Conservation (phyloP, 2,113 vertebrate species). For the Psophia crepitans region DNA sequence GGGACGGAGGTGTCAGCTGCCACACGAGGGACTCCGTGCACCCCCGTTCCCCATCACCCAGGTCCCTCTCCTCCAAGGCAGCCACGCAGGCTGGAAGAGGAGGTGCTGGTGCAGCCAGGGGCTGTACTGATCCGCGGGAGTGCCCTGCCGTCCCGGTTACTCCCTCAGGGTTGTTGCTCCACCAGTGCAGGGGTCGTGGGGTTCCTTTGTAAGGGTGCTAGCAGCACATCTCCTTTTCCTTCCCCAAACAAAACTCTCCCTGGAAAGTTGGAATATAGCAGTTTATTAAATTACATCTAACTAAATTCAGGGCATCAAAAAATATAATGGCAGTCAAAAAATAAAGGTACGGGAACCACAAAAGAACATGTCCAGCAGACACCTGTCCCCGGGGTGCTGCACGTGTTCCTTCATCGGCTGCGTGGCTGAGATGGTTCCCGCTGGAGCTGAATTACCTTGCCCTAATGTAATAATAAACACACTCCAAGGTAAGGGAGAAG, state of each 20-base stretch:
- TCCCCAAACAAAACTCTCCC: not conserved
- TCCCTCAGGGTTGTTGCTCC: not conserved
- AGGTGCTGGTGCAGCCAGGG: not conserved
- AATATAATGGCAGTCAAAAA: not conserved
- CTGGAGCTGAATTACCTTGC: not conserved
- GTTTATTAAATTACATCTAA: not conserved
- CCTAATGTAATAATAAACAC: not conserved
- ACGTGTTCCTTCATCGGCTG: not conserved
- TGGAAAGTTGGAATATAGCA: not conserved
- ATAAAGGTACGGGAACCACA: not conserved
- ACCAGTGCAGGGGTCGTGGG: no score
- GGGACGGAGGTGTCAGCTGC: not conserved
- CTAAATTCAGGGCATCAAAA: not conserved
- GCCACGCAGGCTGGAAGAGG: not conserved
- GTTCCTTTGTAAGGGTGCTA: not conserved
- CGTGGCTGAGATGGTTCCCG: not conserved
- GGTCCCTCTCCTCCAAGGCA: not conserved
- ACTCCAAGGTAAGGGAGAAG: not conserved
- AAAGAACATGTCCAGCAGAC: not conserved
- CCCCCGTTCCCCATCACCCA: not conserved
- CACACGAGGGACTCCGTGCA: not conserved
- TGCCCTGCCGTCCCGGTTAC: not conserved
- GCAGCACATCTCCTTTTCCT: not conserved
- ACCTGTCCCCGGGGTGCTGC: not conserved
- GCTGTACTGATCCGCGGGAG: not conserved